A percentile compares a stretch with the other conserved stretches of the same genome.
Conservation (phyloP, 2,797 vertebrate genomes). For the Aeoliscus strigatus region DNA sequence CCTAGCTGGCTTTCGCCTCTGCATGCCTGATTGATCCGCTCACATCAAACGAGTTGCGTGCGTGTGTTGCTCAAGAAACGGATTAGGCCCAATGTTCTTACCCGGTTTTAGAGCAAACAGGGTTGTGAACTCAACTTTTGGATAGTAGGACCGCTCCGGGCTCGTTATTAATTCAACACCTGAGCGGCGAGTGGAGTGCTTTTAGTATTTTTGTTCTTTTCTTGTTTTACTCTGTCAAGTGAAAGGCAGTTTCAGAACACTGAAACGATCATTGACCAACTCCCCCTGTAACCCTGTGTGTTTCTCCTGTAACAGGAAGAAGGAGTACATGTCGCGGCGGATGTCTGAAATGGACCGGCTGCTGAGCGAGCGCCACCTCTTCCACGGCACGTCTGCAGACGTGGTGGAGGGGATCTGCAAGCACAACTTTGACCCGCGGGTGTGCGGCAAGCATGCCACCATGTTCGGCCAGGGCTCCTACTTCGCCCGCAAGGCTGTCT, state of each 20-base stretch:
- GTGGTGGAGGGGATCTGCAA: slow-evolving; percentile 98
- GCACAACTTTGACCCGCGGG: slow-evolving; percentile 98
- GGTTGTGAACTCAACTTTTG: slow-evolving; percentile 12
- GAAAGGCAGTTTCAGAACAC: background rate
- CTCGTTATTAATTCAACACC: slow-evolving; percentile 9
- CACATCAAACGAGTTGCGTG: slow-evolving; percentile 26
- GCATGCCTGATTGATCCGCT: slow-evolving; percentile 44
- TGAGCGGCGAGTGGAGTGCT: background rate
- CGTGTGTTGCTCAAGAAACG: slow-evolving; percentile 19
- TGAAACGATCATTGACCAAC: background rate
- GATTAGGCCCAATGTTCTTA: slow-evolving; percentile 35
- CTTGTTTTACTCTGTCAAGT: background rate
- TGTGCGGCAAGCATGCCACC: slow-evolving; percentile 97
- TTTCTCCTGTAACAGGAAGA: slow-evolving; percentile 81
- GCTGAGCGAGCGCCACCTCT: slow-evolving; percentile 93
- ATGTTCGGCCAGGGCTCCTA: slow-evolving; percentile 99
- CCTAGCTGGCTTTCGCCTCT: slow-evolving; percentile 40
- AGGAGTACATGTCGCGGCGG: slow-evolving; percentile 94
- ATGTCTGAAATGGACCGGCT: slow-evolving; percentile 88
- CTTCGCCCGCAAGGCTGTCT: slow-evolving; percentile 94
- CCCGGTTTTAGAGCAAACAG: slow-evolving; percentile 17
- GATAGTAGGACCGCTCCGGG: background rate
- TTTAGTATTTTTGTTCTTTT: background rate
- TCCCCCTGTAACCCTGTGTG: background rate
- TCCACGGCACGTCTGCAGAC: slow-evolving; percentile 96